These are phyloP conservation scores for Mirza zaza DNA, from an alignment of 2,113 vertebrate genomes.

Conservation along the genomic window DNA sequence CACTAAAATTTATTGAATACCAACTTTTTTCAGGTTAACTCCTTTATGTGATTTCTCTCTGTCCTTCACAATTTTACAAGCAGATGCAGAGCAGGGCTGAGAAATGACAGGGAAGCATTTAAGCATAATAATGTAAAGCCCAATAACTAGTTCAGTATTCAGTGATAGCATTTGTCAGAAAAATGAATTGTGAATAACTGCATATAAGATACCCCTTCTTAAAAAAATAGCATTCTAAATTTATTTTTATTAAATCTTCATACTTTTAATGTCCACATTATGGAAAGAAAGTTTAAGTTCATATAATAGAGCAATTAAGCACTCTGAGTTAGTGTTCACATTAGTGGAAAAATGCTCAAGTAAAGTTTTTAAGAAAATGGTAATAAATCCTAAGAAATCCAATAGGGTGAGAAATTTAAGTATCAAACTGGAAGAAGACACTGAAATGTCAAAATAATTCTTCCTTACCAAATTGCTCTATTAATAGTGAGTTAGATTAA, in stretches of 20 bases:
- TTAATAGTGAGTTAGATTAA: slow-evolving; percentile 11
- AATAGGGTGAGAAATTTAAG: neutral
- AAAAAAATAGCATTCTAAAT: slow-evolving; percentile 23
- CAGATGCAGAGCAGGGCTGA: neutral
- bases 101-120: neutral
- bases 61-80: neutral
- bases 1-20: neutral
- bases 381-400: slow-evolving; percentile 1
- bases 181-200: neutral
- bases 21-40: neutral
- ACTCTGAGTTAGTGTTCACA: neutral
- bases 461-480: neutral
- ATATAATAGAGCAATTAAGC: neutral
- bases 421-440: neutral
- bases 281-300: neutral
- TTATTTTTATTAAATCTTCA: slow-evolving; percentile 3
- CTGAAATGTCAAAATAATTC: neutral
- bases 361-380: slow-evolving; percentile 43
- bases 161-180: neutral
- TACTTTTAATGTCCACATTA: neutral
- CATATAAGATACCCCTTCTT: neutral
- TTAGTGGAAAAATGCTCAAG: neutral
- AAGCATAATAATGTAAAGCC: neutral
- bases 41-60: neutral
- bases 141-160: neutral